Percentiles rank a stretch among this genome's conserved stretches.
Evolutionary conservation across 2,888 invertebrate species (phyloP).

Genomic region (Rhagonycha fulva): DNA sequence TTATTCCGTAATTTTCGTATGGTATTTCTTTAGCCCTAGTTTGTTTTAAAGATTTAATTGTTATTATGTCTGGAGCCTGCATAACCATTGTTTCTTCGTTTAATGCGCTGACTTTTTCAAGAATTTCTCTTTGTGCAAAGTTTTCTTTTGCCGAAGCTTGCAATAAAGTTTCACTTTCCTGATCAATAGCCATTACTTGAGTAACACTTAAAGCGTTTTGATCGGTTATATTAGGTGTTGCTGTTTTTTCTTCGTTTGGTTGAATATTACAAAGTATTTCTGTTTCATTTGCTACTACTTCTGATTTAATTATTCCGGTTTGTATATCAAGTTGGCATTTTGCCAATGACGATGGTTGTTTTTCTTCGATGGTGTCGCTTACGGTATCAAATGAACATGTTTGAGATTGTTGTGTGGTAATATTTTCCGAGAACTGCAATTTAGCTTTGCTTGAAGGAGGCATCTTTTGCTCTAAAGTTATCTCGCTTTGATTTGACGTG

Average conservation of each 20-base stretch:
- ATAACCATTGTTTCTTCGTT: slow-evolving; percentile 51
- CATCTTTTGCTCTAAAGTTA: slow-evolving; percentile 41
- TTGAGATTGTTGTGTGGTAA: slow-evolving; percentile 32
- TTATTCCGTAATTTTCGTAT: slow-evolving; percentile 53
- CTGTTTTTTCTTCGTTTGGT: slow-evolving; percentile 25
- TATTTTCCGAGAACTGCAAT: slow-evolving; percentile 32
- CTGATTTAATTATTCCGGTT: background rate
- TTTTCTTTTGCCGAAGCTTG: slow-evolving; percentile 55
- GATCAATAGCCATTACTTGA: slow-evolving; percentile 49
- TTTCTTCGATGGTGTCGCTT: slow-evolving; percentile 6
- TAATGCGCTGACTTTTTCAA: slow-evolving; percentile 54
- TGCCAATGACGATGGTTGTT: background rate
- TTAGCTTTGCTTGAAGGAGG: slow-evolving; percentile 42
- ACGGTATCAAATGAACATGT: slow-evolving; percentile 26
- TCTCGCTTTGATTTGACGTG: slow-evolving; percentile 47
- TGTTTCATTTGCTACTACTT: slow-evolving; percentile 40
- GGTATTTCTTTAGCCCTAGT: slow-evolving; percentile 43
- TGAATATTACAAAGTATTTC: slow-evolving; percentile 40
- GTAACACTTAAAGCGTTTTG: slow-evolving; percentile 52
- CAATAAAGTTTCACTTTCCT: slow-evolving; percentile 51
- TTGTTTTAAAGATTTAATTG: slow-evolving; percentile 37
- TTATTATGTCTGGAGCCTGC: slow-evolving; percentile 37
- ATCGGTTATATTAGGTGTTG: slow-evolving; percentile 22
- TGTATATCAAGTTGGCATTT: background rate
- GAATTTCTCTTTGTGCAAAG: slow-evolving; percentile 54